Base-by-base conservation (phyloP, 2,888 invertebrate genomes). In the Brassicogethes aeneus region DNA sequence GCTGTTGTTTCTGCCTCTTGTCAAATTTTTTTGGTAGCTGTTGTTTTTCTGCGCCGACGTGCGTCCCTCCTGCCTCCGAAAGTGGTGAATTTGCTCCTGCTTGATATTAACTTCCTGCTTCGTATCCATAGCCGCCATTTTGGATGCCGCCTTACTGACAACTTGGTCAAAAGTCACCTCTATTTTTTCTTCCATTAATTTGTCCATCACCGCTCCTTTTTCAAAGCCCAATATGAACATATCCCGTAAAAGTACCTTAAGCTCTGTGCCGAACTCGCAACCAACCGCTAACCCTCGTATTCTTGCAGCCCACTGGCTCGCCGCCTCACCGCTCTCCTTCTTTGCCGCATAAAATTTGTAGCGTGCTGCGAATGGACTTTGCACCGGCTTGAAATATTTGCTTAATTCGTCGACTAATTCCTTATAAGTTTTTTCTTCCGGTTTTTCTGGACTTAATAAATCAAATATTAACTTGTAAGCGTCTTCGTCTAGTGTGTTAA, bases 171-270 rank as follows among this genome's bases (percentile, higher is more conserved):
- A 41, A 2, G 16, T 49, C 45, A 23, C 7, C 7, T 5, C 10
- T 23, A 7, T 23, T 10, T 23, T 23, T 23, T 23, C 23, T 23
- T 23, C 23, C 5, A 23, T 7, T 7, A 23, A 10, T 23, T 10
- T 23, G 10, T 23, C 23, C 17, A 42, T 30, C 16, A 49, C 39
- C 13, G 30, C 37, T n/a, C 45, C 48, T 30, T 43, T 41, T 30
- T 41, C 42, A 16, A 50, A 43, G 16, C 53, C 52, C 17, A 43
- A 38, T 3, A 54, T 39, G 43, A 53, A 54, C 23, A 5, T 23
- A 10, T 23, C 23, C 5, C 23, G 23, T 10, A 23, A 10, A 7
- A 33, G 10, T 23, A 31, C 12, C 23, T 17, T 10, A 23, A 39
- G 12, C 13, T 23, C 17, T 37, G 34, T 15, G 15, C 8, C 7